Evolutionary conservation across 2,888 invertebrate species (phyloP).

Genomic region (Orthosia gothica): DNA sequence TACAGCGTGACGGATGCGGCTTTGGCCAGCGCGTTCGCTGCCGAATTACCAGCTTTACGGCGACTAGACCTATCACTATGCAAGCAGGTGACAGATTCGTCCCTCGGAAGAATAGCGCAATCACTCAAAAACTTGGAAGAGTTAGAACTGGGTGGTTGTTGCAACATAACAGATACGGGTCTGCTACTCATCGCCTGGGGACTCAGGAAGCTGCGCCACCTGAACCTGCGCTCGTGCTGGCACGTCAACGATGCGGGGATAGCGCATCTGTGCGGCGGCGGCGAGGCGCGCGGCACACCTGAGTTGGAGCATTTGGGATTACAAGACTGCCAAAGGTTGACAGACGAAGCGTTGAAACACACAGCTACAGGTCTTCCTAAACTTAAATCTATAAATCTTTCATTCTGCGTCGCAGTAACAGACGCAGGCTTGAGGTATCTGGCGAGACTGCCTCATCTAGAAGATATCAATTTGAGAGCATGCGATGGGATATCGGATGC

Average conservation of each 20-base stretch:
- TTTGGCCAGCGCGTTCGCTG: slow-evolving; percentile 95
- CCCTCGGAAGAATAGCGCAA: slow-evolving; percentile 96
- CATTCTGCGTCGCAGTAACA: slow-evolving; percentile 98
- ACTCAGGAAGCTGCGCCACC: slow-evolving; percentile 95
- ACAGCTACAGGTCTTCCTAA: slow-evolving; percentile 95
- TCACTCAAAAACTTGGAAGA: slow-evolving; percentile 96
- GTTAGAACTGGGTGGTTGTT: slow-evolving; percentile 97
- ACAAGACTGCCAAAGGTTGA: slow-evolving; percentile 98
- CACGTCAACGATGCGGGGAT: slow-evolving; percentile 98
- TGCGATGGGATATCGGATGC: slow-evolving; percentile 98
- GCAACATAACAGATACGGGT: slow-evolving; percentile 97
- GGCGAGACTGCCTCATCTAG: slow-evolving; percentile 95
- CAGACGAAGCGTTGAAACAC: slow-evolving; percentile 97
- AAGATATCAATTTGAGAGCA: slow-evolving; percentile 97
- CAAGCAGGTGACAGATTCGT: slow-evolving; percentile 98
- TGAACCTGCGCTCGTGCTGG: slow-evolving; percentile 98
- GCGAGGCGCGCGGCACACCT: slow-evolving; percentile 95
- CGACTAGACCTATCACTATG: slow-evolving; percentile 97
- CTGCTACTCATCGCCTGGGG: slow-evolving; percentile 97
- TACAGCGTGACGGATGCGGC: slow-evolving; percentile 98
- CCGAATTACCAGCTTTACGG: slow-evolving; percentile 94
- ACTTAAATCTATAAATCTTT: slow-evolving; percentile 97
- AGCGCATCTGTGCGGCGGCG: slow-evolving; percentile 95
- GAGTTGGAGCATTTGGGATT: slow-evolving; percentile 96
- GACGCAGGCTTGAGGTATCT: slow-evolving; percentile 97